Evolutionary conservation across 2,888 invertebrate species (phyloP).

Genomic region (Sarcophaga caerulescens): DNA sequence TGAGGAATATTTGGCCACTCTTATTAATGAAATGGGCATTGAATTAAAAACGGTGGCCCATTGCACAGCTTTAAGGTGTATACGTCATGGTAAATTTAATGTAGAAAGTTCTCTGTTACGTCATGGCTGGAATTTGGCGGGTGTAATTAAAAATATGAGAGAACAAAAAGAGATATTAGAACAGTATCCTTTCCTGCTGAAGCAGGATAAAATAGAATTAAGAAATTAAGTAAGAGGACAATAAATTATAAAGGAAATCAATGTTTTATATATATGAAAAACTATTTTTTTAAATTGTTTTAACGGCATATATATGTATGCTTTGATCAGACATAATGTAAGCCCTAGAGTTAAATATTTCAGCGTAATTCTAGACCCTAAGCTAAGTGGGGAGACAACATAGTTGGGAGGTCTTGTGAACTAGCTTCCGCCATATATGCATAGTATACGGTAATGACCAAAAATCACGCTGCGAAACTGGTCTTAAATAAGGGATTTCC

Average conservation of each 20-base stretch:
- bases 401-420: no score
- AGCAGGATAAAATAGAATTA: slow-evolving; percentile 74
- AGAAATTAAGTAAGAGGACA: slow-evolving; percentile 52
- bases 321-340: no score
- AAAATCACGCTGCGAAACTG: no score
- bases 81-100: slow-evolving; percentile 91
- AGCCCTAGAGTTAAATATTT: no score
- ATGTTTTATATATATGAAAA: no score
- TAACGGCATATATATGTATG: no score
- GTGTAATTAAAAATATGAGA: slow-evolving; percentile 86
- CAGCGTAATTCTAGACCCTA: no score
- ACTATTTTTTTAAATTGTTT: no score
- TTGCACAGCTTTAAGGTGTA: slow-evolving; percentile 90
- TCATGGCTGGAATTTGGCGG: slow-evolving; percentile 90
- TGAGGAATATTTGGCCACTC: slow-evolving; percentile 87
- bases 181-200: slow-evolving; percentile 75
- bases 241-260: neutral
- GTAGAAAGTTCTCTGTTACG: slow-evolving; percentile 88
- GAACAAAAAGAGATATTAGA: slow-evolving; percentile 82
- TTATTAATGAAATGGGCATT: slow-evolving; percentile 93
- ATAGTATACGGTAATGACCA: no score
- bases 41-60: slow-evolving; percentile 90
- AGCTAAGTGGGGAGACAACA: no score
- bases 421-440: no score
- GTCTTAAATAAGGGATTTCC: no score